Evolutionary conservation across 2,113 vertebrate species (phyloP).

Genomic region (Ciconia maguari): DNA sequence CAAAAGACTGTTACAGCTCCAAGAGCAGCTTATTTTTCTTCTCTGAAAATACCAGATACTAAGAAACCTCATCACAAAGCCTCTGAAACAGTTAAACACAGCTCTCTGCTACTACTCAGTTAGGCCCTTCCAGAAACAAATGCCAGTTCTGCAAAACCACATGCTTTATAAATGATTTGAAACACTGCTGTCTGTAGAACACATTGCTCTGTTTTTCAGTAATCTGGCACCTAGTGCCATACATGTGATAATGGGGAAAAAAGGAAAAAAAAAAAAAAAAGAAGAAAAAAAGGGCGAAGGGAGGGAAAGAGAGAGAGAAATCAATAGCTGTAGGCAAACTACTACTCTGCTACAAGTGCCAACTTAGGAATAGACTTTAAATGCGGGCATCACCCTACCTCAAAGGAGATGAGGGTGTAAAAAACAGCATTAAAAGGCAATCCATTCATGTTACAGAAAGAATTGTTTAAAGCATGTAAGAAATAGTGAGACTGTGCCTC

Average conservation of each 20-base stretch:
- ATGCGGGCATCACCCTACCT: not conserved
- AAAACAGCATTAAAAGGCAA: not conserved
- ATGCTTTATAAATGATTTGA: not conserved
- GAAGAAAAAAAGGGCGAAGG: rapidly evolving
- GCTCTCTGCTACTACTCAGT: not conserved
- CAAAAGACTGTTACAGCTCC: not conserved
- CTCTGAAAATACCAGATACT: not conserved
- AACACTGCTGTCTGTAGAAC: not conserved
- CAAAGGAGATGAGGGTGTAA: rapidly evolving
- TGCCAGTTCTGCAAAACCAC: not conserved
- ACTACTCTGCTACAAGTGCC: not conserved
- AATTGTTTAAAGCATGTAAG: not conserved
- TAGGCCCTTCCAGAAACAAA: not conserved
- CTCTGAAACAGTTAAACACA: not conserved
- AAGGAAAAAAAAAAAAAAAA: no score
- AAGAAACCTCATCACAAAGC: not conserved
- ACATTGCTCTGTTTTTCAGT: not conserved
- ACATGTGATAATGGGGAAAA: not conserved
- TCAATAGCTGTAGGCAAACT: not conserved
- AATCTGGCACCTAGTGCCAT: not conserved
- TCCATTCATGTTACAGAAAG: not conserved
- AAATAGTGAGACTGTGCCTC: not conserved
- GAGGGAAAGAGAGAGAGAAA: not conserved
- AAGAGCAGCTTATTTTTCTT: not conserved
- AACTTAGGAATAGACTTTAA: not conserved